Evolutionary conservation across 2,888 invertebrate species (phyloP), one percentile per base, ranked within the genome.

Genomic region (Myathropa florea): DNA sequence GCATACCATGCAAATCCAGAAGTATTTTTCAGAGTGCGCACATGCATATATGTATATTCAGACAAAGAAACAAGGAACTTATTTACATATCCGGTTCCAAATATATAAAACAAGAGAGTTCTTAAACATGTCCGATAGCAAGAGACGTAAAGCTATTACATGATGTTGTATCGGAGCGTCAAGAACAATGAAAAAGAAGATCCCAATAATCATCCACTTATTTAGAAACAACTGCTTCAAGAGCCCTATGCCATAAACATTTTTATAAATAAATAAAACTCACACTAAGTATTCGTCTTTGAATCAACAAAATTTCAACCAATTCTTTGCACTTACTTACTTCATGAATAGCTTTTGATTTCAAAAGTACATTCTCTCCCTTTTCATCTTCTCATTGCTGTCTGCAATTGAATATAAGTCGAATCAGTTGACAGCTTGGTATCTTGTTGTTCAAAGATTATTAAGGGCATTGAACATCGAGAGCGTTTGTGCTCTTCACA

Each of bases 381-480:
- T 24, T 26, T 57, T 26, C 24, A 26, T 24, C 7, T 26, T 57
- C 57, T 57, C 12, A 24, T 57, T 57, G 10, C 57, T 23, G 24
- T 24, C 24, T 57, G 57, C 57, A 57, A 57, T 57, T 57, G 57
- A 57, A 57, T 24, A 57, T 24, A 57, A 57, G 57, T 57, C 24
- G 57, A 57, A 57, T 57, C 57, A 57, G 57, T 57, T 57, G 53
- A 53, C 67, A 53, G 53, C 39, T 67, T 67, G 53, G 67, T 67
- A 53, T 53, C 53, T 14, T 67, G 26, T 67, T 26, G 67, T 57
- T 24, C 57, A 67, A n/a, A 53, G 26, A 28, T 28, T 53, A 28
- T 57, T 23, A 67, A 26, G 28, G 18, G 53, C 28, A 67, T 28
- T 46, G 65, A 53, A 67, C 53, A 67, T 26, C 46, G 6, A 23